phyloP scores from a whole-genome alignment of 2,797 vertebrate species.

The Buphagus erythrorhynchus region DNA sequence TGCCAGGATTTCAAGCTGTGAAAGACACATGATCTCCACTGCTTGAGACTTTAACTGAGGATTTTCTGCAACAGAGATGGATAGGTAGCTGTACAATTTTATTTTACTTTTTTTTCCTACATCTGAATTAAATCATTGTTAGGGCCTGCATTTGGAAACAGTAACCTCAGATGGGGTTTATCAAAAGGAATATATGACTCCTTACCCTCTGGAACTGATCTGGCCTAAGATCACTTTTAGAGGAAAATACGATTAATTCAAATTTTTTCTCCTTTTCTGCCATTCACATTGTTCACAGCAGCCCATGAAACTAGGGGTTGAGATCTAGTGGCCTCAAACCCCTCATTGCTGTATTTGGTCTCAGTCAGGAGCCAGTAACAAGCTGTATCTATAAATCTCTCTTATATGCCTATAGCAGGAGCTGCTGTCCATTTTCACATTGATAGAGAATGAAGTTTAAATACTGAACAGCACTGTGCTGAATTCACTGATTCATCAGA shows the following conservation, averaged over 20 bases:
- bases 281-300: neutral
- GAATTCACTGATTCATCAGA: neutral
- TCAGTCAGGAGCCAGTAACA: neutral
- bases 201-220: neutral
- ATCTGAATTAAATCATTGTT: constrained; percentile 1
- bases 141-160: neutral
- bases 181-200: neutral
- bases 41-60: constrained; percentile 17
- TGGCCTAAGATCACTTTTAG: neutral
- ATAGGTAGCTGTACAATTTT: constrained; percentile 33
- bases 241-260: neutral
- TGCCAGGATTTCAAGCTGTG: constrained; percentile 66
- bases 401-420: neutral
- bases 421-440: neutral
- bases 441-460: neutral
- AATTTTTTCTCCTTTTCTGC: neutral
- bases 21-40: constrained; percentile 59
- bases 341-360: neutral
- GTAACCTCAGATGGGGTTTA: neutral
- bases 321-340: neutral
- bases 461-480: neutral
- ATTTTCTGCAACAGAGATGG: constrained; percentile 49
- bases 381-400: neutral
- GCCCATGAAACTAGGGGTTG: neutral
- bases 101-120: neutral